phyloP scores from a whole-genome alignment of 64 coral and sea anemone genomes.

The Dendronephthya gigantea region DNA sequence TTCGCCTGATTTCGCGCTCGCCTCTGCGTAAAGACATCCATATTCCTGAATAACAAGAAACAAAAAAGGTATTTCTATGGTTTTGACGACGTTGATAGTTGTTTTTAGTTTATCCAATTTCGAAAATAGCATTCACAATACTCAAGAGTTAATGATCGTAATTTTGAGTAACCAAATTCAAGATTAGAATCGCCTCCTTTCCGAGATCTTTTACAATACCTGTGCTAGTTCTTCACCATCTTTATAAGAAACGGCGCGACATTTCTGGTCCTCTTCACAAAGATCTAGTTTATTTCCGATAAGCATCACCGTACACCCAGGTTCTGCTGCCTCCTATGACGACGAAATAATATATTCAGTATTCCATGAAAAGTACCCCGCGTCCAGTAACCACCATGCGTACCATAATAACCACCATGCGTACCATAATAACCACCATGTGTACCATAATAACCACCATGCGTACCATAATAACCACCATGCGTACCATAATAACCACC shows the following conservation, averaged over 20 bases:
- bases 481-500: too few relatives aligned
- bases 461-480: too few relatives aligned
- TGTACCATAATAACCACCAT: too few relatives aligned
- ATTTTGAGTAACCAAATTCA: too few relatives aligned
- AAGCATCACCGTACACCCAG: slow-evolving; percentile 58
- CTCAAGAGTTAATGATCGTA: too few relatives aligned
- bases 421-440: too few relatives aligned
- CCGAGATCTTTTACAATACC: slow-evolving; percentile 30
- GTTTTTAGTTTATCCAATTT: too few relatives aligned
- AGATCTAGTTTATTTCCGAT: slow-evolving; percentile 88
- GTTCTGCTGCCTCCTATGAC: slow-evolving; percentile 74
- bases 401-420: too few relatives aligned
- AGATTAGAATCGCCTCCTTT: too few relatives aligned
- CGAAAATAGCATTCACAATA: too few relatives aligned
- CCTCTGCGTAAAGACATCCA: slow-evolving; percentile 71
- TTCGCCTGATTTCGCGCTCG: slow-evolving; percentile 89
- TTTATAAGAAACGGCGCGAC: slow-evolving; percentile 49
- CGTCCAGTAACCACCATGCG: too few relatives aligned
- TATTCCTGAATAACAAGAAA: slow-evolving; percentile 41
- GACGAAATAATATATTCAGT: not conserved
- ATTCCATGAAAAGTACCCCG: too few relatives aligned
- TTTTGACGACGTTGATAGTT: not conserved
- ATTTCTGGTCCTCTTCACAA: slow-evolving; percentile 36
- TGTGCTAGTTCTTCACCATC: slow-evolving; percentile 67
- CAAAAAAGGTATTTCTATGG: not conserved